phyloP scores from a whole-genome alignment of 2,888 invertebrate genomes.

The Microctonus brassicae region DNA sequence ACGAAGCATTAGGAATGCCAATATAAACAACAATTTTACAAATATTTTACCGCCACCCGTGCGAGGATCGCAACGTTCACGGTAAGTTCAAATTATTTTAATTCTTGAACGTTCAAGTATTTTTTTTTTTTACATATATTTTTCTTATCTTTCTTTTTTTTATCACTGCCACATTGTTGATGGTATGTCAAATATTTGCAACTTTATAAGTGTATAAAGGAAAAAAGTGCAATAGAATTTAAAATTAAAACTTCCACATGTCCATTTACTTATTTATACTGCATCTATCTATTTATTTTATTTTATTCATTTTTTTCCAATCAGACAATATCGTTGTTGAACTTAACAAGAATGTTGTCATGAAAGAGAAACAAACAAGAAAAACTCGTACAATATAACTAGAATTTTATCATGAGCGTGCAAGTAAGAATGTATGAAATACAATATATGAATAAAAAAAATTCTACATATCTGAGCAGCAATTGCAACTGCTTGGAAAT shows the following conservation, averaged over 20 bases:
- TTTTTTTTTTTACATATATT: not conserved
- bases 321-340: not conserved
- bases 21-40: conserved; percentile 53
- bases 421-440: not conserved
- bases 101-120: not conserved
- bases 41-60: conserved; percentile 54
- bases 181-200: not conserved
- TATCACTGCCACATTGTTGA: not conserved
- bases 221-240: not conserved
- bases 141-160: not conserved
- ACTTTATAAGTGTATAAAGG: not conserved
- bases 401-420: not conserved
- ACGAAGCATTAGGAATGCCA: conserved; percentile 61
- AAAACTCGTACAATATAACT: not conserved
- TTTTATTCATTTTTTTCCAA: no score
- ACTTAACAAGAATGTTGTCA: not conserved
- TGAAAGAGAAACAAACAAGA: not conserved
- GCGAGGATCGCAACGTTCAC: conserved; percentile 59
- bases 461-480: not conserved
- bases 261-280: not conserved
- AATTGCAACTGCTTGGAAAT: not conserved
- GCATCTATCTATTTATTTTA: no score
- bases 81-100: conserved; percentile 49
- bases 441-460: not conserved
- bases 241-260: not conserved